Evolutionary conservation across 2,888 invertebrate species (phyloP).

Genomic region (Fragum fragum): DNA sequence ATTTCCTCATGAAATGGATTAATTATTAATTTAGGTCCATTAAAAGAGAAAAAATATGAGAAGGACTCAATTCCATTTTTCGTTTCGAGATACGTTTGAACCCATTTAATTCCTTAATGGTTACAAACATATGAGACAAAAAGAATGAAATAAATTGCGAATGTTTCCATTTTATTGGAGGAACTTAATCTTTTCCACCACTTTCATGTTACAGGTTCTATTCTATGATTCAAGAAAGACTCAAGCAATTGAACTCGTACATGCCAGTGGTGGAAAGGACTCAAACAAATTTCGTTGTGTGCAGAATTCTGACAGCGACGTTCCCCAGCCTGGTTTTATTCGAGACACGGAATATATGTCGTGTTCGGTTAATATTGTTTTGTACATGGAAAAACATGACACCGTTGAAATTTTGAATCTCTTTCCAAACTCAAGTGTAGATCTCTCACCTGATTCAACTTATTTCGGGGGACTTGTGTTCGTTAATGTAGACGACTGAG

Average conservation of each 20-base stretch:
- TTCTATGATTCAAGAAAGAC: constrained; percentile 52
- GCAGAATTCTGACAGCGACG: constrained; percentile 40
- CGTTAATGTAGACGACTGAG: constrained; percentile 7
- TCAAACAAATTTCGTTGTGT: constrained; percentile 46
- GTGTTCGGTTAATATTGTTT: constrained; percentile 52
- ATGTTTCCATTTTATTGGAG: too few relatives aligned
- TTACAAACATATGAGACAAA: too few relatives aligned
- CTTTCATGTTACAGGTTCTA: constrained; percentile 51
- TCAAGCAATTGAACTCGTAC: constrained; percentile 55
- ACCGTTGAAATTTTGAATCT: constrained; percentile 40
- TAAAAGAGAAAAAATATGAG: too few relatives aligned
- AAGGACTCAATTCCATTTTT: too few relatives aligned
- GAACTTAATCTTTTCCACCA: constrained; percentile 25
- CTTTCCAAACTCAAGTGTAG: constrained; percentile 48
- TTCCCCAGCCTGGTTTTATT: constrained; percentile 8
- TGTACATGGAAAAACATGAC: constrained; percentile 43
- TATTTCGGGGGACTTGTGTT: constrained; percentile 58
- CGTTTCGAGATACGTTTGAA: too few relatives aligned
- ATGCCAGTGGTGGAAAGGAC: constrained; percentile 36
- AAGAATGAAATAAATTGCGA: too few relatives aligned
- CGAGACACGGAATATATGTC: constrained; percentile 47
- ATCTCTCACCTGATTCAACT: constrained; percentile 54
- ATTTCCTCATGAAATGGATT: too few relatives aligned
- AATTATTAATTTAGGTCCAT: too few relatives aligned
- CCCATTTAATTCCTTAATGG: too few relatives aligned